Evolutionary conservation across 1,140 invertebrate species (phyloP).

Genomic region (Arctopsyche grandis): DNA sequence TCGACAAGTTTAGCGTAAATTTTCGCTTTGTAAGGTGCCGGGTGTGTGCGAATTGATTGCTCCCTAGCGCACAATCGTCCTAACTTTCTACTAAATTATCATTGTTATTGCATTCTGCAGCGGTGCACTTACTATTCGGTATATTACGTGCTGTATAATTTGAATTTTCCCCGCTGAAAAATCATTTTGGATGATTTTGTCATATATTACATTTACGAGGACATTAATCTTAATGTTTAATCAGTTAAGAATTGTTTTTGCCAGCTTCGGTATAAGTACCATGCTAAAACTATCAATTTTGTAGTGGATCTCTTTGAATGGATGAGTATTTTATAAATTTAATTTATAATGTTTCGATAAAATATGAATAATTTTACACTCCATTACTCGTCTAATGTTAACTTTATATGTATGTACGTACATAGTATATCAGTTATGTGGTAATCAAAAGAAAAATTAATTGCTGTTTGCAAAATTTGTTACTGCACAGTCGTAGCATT

Average conservation of each 20-base stretch:
- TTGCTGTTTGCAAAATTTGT: too few relatives aligned
- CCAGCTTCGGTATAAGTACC: too few relatives aligned
- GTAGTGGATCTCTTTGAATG: too few relatives aligned
- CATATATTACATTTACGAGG: too few relatives aligned
- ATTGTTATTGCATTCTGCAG: constrained; percentile 45
- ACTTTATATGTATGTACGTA: too few relatives aligned
- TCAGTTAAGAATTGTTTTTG: too few relatives aligned
- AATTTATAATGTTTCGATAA: neutral
- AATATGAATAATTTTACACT: neutral
- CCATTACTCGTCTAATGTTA: neutral
- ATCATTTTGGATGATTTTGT: neutral
- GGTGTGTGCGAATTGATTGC: constrained; percentile 34
- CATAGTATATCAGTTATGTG: too few relatives aligned
- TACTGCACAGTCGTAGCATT: too few relatives aligned
- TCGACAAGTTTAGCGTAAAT: neutral
- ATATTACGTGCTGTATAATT: neutral
- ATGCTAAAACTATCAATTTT: too few relatives aligned
- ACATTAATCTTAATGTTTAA: too few relatives aligned
- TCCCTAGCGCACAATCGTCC: constrained; percentile 34
- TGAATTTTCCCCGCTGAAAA: neutral
- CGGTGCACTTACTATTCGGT: neutral
- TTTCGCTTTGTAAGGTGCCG: neutral
- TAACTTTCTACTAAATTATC: constrained; percentile 47
- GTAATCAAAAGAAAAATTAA: too few relatives aligned
- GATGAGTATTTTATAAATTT: neutral